These are phyloP conservation scores for Liopterus haemorrhoidalis DNA, from an alignment of 2,888 invertebrate species.

Conservation along the genomic window DNA sequence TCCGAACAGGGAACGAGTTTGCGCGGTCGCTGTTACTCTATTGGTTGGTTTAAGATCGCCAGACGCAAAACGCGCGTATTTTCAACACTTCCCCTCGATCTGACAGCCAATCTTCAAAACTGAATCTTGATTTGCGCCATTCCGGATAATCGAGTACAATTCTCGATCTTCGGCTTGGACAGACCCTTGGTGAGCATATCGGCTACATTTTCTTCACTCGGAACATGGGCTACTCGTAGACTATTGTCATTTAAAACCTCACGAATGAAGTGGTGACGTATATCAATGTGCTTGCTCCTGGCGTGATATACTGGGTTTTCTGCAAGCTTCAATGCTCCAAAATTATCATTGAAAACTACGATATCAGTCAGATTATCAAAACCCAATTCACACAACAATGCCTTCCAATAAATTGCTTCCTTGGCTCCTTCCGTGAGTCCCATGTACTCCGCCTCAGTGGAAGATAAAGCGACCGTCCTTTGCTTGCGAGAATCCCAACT, in stretches of 20 bases:
- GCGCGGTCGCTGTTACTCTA: no score
- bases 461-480: neutral
- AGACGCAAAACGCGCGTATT: no score
- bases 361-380: no score
- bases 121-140: neutral
- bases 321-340: no score
- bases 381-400: slow-evolving; percentile 1
- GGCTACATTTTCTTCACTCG: slow-evolving; percentile 5
- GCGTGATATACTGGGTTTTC: no score
- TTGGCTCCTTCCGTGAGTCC: slow-evolving; percentile 8
- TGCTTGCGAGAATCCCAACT: neutral
- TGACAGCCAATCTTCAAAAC: neutral
- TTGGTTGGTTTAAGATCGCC: no score
- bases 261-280: slow-evolving; percentile 7
- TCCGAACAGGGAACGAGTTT: no score
- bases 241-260: slow-evolving; percentile 1
- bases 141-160: slow-evolving; percentile 2
- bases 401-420: slow-evolving; percentile 7
- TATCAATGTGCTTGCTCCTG: no score
- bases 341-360: neutral
- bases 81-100: slow-evolving; percentile 5
- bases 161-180: slow-evolving; percentile 6
- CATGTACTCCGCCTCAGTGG: no score
- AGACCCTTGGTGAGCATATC: slow-evolving; percentile 3
- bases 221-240: slow-evolving; percentile 2